Evolutionary conservation across 2,888 invertebrate species (phyloP).

Genomic region (Meiosimyza decipiens): DNA sequence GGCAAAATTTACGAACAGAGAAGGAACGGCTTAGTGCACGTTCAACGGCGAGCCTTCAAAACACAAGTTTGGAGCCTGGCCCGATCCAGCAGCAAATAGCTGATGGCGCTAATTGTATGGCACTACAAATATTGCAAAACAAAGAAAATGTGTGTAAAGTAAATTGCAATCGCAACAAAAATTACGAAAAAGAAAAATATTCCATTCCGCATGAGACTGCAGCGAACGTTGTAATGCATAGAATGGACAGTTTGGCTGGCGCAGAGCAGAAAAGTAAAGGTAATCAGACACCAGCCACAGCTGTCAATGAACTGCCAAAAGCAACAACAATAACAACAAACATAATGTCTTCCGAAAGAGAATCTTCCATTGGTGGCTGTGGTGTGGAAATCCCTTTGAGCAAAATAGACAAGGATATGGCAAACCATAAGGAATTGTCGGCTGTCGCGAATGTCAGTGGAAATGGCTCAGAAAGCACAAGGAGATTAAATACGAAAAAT

Average conservation of each 20-base stretch:
- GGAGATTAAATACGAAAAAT: neutral
- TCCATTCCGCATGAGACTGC: conserved; percentile 27
- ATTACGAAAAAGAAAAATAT: neutral
- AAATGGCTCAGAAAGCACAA: neutral
- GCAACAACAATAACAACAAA: conserved; percentile 8
- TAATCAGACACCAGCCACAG: conserved; percentile 3
- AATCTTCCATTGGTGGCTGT: conserved; percentile 6
- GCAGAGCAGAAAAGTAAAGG: neutral
- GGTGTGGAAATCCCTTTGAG: conserved; percentile 3
- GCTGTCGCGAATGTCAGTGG: conserved; percentile 41
- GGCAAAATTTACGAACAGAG: conserved; percentile 50
- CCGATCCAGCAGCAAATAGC: neutral
- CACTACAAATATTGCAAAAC: conserved; percentile 46
- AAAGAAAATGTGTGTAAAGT: conserved; percentile 7
- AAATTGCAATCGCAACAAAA: conserved; percentile 40
- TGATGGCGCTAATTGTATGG: conserved; percentile 46
- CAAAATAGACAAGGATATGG: conserved; percentile 55
- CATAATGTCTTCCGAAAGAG: conserved; percentile 14
- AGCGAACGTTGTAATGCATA: conserved; percentile 20
- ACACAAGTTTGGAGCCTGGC: neutral
- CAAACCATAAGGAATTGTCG: conserved; percentile 54
- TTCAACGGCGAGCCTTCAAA: neutral
- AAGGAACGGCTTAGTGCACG: conserved; percentile 45
- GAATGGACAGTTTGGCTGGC: conserved; percentile 48
- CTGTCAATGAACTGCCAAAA: conserved; percentile 32